Base-by-base conservation (phyloP, 2,797 vertebrate species). In the Acrocephalus scirpaceus region DNA sequence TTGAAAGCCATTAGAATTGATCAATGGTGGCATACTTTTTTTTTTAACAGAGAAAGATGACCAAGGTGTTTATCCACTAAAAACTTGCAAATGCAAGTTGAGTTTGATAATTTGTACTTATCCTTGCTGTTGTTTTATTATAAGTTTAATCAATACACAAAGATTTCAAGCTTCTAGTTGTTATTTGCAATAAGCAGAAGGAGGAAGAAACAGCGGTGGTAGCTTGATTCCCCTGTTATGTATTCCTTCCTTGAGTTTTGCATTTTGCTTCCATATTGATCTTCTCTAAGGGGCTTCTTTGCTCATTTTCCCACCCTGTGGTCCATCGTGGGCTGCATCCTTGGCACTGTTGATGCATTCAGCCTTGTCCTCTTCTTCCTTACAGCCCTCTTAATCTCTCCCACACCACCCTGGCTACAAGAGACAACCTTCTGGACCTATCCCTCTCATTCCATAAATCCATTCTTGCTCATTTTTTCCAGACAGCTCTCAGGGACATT, bases 1-100 rank as follows among this genome's bases (percentile, higher is more conserved):
- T 66, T 72, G 96, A 97, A 97, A 65, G 17, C 56, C 50, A 57
- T 89, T 92, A 94, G 57, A 61, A 92, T 21, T 81, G 86, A 80
- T 94, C 85, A 83, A 40, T 25, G 36, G 27, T 2, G 2, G 65
- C 71, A 79, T 34, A 57, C 19, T 23, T 22, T 32, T 78, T 78
- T 93, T 70, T 22, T 22, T 42, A 42, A 53, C 9, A 0, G 9
- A 44, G 32, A 32, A 34, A 79, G 47, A 80, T 73, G 71, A 82
- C 67, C 83, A 53, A 54, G 67, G 32, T 32, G 25, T 91, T 92
- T 92, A 61, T 71, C n/a, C 36, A 69, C 34, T 47, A 58, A 82
- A 88, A 91, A 83, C 23, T 71, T 92, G 32, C 26, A 78, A 65
- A 78, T 67, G 65, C 30, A 64, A 66, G 27, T 70, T n/a, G 42